Conservation (phyloP, 2,888 invertebrate species). For the Nemotelus nigrinus region DNA sequence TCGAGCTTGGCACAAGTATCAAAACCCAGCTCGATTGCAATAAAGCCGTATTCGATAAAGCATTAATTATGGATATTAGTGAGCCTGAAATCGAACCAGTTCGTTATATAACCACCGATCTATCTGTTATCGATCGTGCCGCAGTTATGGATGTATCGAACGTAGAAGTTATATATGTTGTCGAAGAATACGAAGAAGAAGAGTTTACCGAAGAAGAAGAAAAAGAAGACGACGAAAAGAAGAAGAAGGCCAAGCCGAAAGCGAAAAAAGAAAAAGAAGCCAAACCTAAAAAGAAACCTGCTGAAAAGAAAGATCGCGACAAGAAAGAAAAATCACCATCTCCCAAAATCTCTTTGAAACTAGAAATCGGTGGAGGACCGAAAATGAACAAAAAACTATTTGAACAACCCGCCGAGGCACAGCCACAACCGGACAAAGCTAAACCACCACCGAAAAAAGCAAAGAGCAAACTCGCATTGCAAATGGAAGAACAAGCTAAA, state of each 20-base stretch:
- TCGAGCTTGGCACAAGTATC: slow-evolving; percentile 63
- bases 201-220: slow-evolving; percentile 58
- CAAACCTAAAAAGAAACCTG: slow-evolving; percentile 50
- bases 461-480: slow-evolving; percentile 61
- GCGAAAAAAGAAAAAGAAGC: slow-evolving; percentile 57
- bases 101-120: slow-evolving; percentile 65
- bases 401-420: slow-evolving; percentile 56
- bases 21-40: slow-evolving; percentile 62
- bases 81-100: slow-evolving; percentile 60
- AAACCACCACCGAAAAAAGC: slow-evolving; percentile 61
- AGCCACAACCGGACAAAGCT: slow-evolving; percentile 53
- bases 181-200: slow-evolving; percentile 63
- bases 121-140: slow-evolving; percentile 65
- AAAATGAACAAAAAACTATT: slow-evolving; percentile 63
- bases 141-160: slow-evolving; percentile 66
- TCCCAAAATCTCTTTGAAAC: slow-evolving; percentile 61
- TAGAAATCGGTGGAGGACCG: slow-evolving; percentile 62
- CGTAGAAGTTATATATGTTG: slow-evolving; percentile 65
- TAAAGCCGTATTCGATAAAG: slow-evolving; percentile 64
- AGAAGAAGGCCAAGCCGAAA: slow-evolving; percentile 59
- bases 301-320: slow-evolving; percentile 61
- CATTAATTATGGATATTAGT: slow-evolving; percentile 64
- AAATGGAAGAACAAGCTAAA: slow-evolving; percentile 63
- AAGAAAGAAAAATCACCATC: slow-evolving; percentile 62
- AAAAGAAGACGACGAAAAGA: slow-evolving; percentile 48